A percentile compares a stretch with the other conserved stretches of the same genome.
phyloP scores from a whole-genome alignment of 1,140 invertebrate species.

The Telenomus remus region DNA sequence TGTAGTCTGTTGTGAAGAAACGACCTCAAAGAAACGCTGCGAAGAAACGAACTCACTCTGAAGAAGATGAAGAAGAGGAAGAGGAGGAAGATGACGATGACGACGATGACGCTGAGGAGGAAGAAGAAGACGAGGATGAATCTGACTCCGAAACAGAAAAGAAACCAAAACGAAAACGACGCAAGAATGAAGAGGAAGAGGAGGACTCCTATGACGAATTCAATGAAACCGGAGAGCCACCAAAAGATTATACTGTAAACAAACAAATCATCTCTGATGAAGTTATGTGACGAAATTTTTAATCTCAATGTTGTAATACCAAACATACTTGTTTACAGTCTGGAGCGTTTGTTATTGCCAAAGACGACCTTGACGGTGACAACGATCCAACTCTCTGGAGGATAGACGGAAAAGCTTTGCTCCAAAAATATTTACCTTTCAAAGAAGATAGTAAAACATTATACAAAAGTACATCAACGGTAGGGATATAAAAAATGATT shows the following conservation, averaged over 20 bases:
- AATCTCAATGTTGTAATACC: too few relatives aligned
- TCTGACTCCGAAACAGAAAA: conserved; percentile 70
- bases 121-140: conserved; percentile 69
- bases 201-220: conserved; percentile 74
- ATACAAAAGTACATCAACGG: conserved; percentile 86
- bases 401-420: conserved; percentile 86
- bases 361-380: conserved; percentile 79
- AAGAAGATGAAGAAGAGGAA: conserved; percentile 70
- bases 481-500: too few relatives aligned
- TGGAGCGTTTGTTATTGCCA: conserved; percentile 82
- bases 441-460: conserved; percentile 81
- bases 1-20: conserved; percentile 64
- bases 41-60: conserved; percentile 71
- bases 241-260: conserved; percentile 73
- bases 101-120: conserved; percentile 71
- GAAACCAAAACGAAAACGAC: conserved; percentile 70
- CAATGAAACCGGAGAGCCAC: conserved; percentile 69
- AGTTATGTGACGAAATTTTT: too few relatives aligned
- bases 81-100: conserved; percentile 66
- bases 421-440: conserved; percentile 86
- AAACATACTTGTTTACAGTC: conserved; percentile 75
- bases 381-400: conserved; percentile 83
- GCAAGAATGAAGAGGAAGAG: conserved; percentile 73
- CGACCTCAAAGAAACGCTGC: conserved; percentile 68
- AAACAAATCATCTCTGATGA: not conserved